phyloP scores from a whole-genome alignment of 2,113 vertebrate species.

The Gnathonemus echidnorhynchus region DNA sequence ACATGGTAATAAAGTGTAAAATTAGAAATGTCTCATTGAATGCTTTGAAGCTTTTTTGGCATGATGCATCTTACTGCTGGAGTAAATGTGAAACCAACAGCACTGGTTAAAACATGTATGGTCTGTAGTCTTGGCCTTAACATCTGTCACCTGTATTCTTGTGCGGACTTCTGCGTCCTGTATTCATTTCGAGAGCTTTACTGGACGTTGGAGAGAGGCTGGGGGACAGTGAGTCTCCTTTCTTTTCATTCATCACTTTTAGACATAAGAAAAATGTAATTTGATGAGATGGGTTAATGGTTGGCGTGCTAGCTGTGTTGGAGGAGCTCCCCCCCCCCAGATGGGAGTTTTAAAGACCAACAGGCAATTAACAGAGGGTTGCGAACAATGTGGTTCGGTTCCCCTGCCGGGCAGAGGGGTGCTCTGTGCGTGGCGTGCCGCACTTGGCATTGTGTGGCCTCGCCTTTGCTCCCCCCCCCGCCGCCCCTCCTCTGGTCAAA shows the following conservation, averaged over 20 bases:
- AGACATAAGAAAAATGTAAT: conserved; percentile 1
- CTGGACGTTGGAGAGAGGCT: not conserved
- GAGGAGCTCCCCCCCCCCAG: not conserved
- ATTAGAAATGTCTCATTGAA: not conserved
- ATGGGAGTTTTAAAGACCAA: not conserved
- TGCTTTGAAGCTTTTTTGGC: too few species aligned
- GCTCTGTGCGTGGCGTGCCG: not conserved
- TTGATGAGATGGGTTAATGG: not conserved
- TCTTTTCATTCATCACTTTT: conserved; percentile 8
- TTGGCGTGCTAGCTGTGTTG: not conserved
- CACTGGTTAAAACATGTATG: not conserved
- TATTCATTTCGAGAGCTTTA: not conserved
- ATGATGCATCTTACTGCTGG: not conserved
- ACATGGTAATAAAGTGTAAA: not conserved
- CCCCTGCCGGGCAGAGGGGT: not conserved
- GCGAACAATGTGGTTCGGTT: not conserved
- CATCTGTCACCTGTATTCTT: conserved; percentile 35
- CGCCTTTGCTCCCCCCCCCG: not conserved
- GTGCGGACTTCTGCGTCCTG: not conserved
- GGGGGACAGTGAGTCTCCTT: not conserved
- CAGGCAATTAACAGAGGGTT: conserved; percentile 12
- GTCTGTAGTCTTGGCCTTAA: not conserved
- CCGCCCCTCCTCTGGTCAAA: not conserved
- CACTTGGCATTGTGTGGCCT: conserved; percentile 7
- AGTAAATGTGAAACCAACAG: not conserved